These are phyloP conservation scores for Dicrurus megarhynchus DNA, from an alignment of 2,113 vertebrate genomes.

Conservation along the genomic window DNA sequence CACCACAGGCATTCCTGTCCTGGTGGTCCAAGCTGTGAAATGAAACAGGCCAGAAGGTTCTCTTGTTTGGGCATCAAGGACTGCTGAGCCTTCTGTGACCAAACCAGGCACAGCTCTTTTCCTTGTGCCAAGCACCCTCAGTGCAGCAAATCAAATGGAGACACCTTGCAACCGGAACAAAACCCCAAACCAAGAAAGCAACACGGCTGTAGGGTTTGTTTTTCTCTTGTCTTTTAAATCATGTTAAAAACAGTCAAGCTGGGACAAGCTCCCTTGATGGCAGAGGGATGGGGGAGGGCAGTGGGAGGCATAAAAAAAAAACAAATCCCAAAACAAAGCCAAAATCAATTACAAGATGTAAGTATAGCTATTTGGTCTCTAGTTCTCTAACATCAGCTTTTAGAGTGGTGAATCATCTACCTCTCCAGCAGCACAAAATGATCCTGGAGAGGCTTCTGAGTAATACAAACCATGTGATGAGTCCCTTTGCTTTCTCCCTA, in stretches of 20 bases:
- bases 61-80: neutral
- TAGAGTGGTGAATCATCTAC: slow-evolving; percentile 4
- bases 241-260: neutral
- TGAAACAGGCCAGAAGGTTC: neutral
- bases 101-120: neutral
- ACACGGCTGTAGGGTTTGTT: neutral
- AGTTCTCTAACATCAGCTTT: slow-evolving; percentile 6
- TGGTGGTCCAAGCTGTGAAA: neutral
- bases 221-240: slow-evolving; percentile 7
- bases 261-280: neutral
- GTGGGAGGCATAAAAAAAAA: neutral
- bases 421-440: neutral
- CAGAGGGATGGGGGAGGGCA: neutral
- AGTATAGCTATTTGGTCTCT: slow-evolving; percentile 28
- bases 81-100: neutral
- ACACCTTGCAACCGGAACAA: neutral
- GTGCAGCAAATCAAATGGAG: neutral
- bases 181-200: neutral
- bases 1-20: neutral
- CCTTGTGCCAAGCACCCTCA: neutral
- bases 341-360: slow-evolving; percentile 31
- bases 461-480: neutral
- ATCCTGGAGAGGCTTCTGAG: slow-evolving; percentile 9
- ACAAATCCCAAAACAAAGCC: slow-evolving; percentile 14
- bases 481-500: neutral